Evolutionary conservation across 2,113 vertebrate genomes (phyloP).

Genomic region (Aegotheles bennettii): DNA sequence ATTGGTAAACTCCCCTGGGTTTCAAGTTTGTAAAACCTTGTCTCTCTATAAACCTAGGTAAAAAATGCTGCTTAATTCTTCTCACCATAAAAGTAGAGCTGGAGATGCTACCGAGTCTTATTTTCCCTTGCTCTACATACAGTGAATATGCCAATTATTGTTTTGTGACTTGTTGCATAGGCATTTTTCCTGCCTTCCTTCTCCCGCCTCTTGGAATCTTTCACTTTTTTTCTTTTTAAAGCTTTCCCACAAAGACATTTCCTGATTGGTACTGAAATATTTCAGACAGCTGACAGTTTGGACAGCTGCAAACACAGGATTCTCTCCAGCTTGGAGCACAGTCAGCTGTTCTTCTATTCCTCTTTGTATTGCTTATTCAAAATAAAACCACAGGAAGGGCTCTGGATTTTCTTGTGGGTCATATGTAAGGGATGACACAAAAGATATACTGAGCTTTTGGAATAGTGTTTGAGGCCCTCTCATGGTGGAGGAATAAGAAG

Average conservation of each 20-base stretch:
- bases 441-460: background rate
- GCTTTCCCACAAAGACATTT: background rate
- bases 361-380: background rate
- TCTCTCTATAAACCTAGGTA: background rate
- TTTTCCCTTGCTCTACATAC: background rate
- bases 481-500: background rate
- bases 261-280: background rate
- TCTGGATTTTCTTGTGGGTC: background rate
- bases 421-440: background rate
- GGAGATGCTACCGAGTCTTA: background rate
- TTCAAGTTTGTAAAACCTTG: background rate
- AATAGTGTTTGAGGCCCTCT: background rate
- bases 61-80: background rate
- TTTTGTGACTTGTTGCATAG: background rate
- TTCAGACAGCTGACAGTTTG: background rate
- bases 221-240: background rate
- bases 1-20: background rate
- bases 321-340: rapidly evolving
- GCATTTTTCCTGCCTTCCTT: background rate
- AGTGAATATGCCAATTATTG: background rate
- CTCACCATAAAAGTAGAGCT: background rate
- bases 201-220: background rate
- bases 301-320: background rate
- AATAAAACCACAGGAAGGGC: background rate
- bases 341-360: background rate